Base-by-base conservation (phyloP, 2,113 vertebrate genomes). In the Calidris pygmaea region DNA sequence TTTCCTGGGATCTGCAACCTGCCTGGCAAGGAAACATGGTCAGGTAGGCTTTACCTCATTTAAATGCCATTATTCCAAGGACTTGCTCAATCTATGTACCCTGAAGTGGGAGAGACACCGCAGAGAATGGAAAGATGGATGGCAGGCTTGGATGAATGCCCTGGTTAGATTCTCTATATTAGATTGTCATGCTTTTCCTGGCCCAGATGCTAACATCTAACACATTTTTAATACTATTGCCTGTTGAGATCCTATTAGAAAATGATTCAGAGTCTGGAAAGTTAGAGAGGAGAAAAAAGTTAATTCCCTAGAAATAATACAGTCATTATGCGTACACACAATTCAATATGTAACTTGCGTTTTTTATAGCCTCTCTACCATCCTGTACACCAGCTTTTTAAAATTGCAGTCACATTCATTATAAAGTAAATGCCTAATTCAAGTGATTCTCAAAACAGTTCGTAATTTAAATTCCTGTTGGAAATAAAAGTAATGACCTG, bases 51-150 rank as follows among this genome's bases (percentile, higher is more conserved):
- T 82, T 84, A 60, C 34, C 29, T 96, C 97, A 84, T 96, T 56
- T 70, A 97, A 95, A 95, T 84, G 80, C 76, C 71, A 90, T 98
- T 97, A 96, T 93, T 96, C 29, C 71, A 67, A 92, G 93, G 80
- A 62, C 29, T 94, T 94, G 50, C 77, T 96, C 95, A 79, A 85
- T 93, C 90, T 89, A 0, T 60, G 70, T 85, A 52, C 76, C 87
- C 92, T 91, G 73, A 74, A 96, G 76, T 93, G 87, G 71, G 84
- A 95, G 81, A 91, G 66, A 95, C 62, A 77, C 82, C 15, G 4
- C 60, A 91, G 94, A 95, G 87, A 92, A 96, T 48, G 91, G 87
- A 89, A 97, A 97, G 92, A 96, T 45, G 93, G 87, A 95, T 52
- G 70, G 74, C 72, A 87, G 85, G 60, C 62, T 93, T 95, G 96